phyloP scores from a whole-genome alignment of 2,888 invertebrate species.

The Heliconius cydno region DNA sequence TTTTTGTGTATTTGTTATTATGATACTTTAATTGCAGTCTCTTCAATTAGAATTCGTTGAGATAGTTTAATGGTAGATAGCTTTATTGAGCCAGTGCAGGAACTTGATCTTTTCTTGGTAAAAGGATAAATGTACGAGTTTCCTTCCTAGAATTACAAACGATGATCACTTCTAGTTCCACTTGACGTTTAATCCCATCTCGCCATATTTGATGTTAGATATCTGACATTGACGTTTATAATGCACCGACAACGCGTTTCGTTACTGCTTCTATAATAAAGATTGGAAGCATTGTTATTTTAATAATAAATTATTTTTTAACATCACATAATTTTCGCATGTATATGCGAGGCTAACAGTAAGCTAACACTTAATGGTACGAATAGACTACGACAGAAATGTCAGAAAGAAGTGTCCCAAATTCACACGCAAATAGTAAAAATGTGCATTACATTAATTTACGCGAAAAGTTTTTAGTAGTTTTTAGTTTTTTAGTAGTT shows the following conservation, averaged over 20 bases:
- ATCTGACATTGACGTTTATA: slow-evolving; percentile 37
- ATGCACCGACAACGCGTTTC: slow-evolving; percentile 24
- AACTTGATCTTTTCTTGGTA: neutral
- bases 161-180: slow-evolving; percentile 26
- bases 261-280: slow-evolving; percentile 23
- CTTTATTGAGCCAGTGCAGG: neutral
- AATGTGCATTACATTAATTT: too few species aligned
- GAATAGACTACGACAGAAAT: too few species aligned
- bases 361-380: too few species aligned
- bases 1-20: slow-evolving; percentile 49
- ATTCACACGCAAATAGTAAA: too few species aligned
- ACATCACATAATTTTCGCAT: too few species aligned
- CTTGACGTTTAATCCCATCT: slow-evolving; percentile 33
- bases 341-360: too few species aligned
- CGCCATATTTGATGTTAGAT: slow-evolving; percentile 49
- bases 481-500: too few species aligned
- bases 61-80: neutral
- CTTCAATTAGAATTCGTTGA: neutral
- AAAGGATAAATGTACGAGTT: neutral
- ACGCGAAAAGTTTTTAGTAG: too few species aligned
- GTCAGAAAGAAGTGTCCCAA: too few species aligned
- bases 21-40: slow-evolving; percentile 18
- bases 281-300: neutral
- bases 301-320: neutral
- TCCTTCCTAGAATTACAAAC: slow-evolving; percentile 11